These are phyloP conservation scores for Rugalucina vietnamica DNA, from an alignment of 2,888 invertebrate species.

Conservation along the genomic window DNA sequence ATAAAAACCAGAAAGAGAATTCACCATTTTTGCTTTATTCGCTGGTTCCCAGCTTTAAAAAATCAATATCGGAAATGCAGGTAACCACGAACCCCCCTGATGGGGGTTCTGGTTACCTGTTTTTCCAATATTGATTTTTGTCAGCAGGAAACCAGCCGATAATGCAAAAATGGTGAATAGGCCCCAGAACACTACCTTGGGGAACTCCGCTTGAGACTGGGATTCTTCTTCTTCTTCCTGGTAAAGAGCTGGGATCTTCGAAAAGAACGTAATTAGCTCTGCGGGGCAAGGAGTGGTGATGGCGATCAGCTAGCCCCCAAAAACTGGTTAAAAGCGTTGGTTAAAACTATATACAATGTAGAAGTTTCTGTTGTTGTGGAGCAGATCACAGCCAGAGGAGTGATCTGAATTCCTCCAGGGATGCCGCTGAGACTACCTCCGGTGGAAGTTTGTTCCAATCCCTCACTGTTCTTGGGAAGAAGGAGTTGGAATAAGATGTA, in stretches of 20 bases:
- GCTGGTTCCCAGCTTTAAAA: too few species aligned
- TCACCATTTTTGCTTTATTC: too few species aligned
- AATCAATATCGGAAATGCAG: too few species aligned
- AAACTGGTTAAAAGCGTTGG: neutral
- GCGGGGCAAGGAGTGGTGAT: neutral
- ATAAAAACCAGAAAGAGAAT: too few species aligned
- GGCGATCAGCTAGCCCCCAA: neutral
- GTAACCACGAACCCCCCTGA: too few species aligned
- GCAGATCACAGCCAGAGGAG: neutral
- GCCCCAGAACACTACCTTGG: too few species aligned
- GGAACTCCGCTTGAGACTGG: too few species aligned
- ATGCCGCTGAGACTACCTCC: neutral
- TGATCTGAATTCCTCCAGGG: constrained; percentile 12
- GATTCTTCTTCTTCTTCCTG: constrained; percentile 1
- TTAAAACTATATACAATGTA: neutral
- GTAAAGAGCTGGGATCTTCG: constrained; percentile 1
- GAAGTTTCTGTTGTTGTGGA: neutral
- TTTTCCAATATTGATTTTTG: too few species aligned
- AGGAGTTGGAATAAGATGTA: constrained; percentile 7
- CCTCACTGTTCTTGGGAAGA: constrained; percentile 22
- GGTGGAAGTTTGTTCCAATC: constrained; percentile 27
- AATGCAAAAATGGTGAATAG: too few species aligned
- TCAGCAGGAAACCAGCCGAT: too few species aligned
- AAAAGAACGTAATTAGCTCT: constrained; percentile 1
- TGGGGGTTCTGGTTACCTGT: too few species aligned